These are phyloP conservation scores for Centruroides sculpturatus DNA, from an alignment of 1,140 invertebrate species.

Conservation along the genomic window DNA sequence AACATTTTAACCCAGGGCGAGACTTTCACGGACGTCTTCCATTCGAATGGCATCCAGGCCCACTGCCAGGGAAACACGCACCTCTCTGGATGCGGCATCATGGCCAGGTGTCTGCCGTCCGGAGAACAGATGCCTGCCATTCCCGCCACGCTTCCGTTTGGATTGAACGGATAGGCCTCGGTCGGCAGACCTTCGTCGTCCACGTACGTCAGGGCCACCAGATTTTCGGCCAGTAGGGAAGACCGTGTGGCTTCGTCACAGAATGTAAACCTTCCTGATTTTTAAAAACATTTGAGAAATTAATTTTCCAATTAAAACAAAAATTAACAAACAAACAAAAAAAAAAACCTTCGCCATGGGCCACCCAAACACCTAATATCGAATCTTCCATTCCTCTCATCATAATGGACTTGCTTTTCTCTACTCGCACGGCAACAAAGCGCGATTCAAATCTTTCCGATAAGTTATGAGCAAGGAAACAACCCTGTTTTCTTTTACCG, in stretches of 20 bases:
- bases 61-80: constrained; percentile 73
- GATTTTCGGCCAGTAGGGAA: constrained; percentile 41
- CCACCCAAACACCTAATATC: constrained; percentile 81
- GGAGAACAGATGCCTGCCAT: constrained; percentile 74
- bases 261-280: constrained; percentile 41
- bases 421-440: constrained; percentile 68
- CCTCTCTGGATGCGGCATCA: constrained; percentile 98
- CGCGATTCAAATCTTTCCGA: constrained; percentile 85
- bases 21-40: constrained; percentile 31
- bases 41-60: constrained; percentile 47
- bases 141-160: constrained; percentile 73
- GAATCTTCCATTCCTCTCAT: constrained; percentile 68
- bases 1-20: constrained; percentile 89
- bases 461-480: constrained; percentile 67
- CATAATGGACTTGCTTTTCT: constrained; percentile 63
- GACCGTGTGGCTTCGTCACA: constrained; percentile 34
- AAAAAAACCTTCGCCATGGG: constrained; percentile 86
- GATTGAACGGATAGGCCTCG: constrained; percentile 76
- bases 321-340: background rate
- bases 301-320: background rate
- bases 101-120: constrained; percentile 82
- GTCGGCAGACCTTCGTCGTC: constrained; percentile 63
- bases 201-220: constrained; percentile 64
- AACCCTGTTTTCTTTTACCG: constrained; percentile 31
- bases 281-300: background rate